Evolutionary conservation across 53 echinoderm and acorn worm species (phyloP), one percentile per base, ranked within the genome.

Genomic region (Paelopatides confundens): DNA sequence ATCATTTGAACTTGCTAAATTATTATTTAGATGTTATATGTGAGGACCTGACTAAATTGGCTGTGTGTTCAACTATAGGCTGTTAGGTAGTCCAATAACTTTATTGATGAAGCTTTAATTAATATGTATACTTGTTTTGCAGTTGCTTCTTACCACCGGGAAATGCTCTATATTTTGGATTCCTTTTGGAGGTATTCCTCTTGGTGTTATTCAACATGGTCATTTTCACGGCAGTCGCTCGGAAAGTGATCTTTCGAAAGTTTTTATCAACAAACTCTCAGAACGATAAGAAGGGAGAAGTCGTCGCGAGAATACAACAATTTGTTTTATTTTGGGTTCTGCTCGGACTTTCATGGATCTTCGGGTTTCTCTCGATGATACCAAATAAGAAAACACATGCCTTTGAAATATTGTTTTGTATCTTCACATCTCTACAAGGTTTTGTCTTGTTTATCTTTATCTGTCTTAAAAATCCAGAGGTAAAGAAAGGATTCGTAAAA

Each of bases 261-360:
- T 26, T 23, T 38, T n/a, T 74, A 3, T 74, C 74, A 24, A 74
- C 74, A 17, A 24, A 39, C 9, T 26, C 26, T 37, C 74, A 39
- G 15, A 74, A 9, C 11, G 30, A 67, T 31, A 67, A 40, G 40
- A 21, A 12, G n/a, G 18, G n/a, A 29, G 74, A 74, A 74, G 46
- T 40, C 3, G 39, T 74, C 12, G 37, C 46, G 13, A 39, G 74
- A 5, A 74, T 74, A 14, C 74, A 74, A 14, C 74, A 74, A 26
- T 74, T 74, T 43, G 47, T 74, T 46, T 23, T 74, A 3, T 74
- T 74, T 26, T 74, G 38, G 26, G 2, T 74, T 29, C 43, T 74
- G 2, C 14, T 74, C 9, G 74, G 74, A 74, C 38, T 74, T 18
- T 74, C 74, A 1, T 74, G 74, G 74, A 74, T 46, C 27, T 74